Conservation (phyloP, 2,113 vertebrate species). For the Pollimyrus isidori region DNA sequence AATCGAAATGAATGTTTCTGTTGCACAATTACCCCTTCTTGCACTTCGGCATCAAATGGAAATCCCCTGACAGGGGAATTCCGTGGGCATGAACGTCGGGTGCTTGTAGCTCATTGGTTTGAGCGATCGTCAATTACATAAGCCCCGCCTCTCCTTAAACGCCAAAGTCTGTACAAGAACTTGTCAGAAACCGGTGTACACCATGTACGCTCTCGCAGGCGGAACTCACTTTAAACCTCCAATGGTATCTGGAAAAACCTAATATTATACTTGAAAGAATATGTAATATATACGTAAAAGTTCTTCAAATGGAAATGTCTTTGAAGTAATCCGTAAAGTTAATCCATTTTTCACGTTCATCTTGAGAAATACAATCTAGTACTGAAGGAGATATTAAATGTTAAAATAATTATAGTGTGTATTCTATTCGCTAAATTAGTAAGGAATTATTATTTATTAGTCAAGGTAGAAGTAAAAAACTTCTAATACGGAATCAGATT, state of each 20-base stretch:
- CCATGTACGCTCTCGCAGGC: not conserved
- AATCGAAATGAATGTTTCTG: not conserved
- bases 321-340: not conserved
- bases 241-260: not conserved
- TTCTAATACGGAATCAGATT: not conserved
- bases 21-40: not conserved
- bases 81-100: conserved; percentile 36
- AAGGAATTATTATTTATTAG: not conserved
- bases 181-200: not conserved
- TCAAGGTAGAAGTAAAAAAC: not conserved
- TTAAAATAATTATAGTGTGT: not conserved
- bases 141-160: not conserved
- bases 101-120: conserved; percentile 13
- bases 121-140: not conserved
- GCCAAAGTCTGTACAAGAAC: not conserved
- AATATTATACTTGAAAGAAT: not conserved
- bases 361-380: not conserved
- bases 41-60: conserved; percentile 39
- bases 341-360: not conserved
- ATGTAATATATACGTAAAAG: not conserved
- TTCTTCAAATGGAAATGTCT: not conserved
- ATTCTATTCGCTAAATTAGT: not conserved
- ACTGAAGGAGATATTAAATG: not conserved
- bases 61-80: conserved; percentile 67
- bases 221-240: not conserved